These are phyloP conservation scores for Oxyruncus cristatus DNA, from an alignment of 2,113 vertebrate genomes.

Conservation along the genomic window DNA sequence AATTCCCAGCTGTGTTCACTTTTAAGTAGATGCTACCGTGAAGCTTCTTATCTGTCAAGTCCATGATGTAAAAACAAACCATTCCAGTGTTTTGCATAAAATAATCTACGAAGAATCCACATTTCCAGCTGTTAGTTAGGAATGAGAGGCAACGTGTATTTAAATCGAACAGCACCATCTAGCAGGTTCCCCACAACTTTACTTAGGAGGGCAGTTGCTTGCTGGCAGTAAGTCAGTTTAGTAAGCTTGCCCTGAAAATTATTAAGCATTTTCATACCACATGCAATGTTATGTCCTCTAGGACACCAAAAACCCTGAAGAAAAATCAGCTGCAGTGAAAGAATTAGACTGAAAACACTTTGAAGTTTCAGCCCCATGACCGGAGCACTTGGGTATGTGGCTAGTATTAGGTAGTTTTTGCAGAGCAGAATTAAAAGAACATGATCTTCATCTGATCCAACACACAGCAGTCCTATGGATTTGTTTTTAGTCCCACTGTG, in stretches of 20 bases:
- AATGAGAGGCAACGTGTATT: constrained; percentile 52
- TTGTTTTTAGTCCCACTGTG: not conserved
- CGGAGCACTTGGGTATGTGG: not conserved
- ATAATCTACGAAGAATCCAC: not conserved
- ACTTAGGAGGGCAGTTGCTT: constrained; percentile 35
- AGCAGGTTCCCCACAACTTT: constrained; percentile 71
- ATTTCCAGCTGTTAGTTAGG: constrained; percentile 34
- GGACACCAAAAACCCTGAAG: not conserved
- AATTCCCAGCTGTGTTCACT: not conserved
- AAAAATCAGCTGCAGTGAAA: not conserved
- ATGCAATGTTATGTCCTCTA: not conserved
- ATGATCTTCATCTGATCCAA: not conserved
- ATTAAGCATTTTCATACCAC: not conserved
- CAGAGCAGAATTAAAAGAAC: not conserved
- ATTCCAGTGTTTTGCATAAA: constrained; percentile 4
- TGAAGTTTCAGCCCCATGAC: not conserved
- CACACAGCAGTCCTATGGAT: not conserved
- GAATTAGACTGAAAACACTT: fast-evolving
- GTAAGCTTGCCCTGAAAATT: not conserved
- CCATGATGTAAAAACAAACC: not conserved
- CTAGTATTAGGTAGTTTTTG: not conserved
- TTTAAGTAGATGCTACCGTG: not conserved
- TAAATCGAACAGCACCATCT: constrained; percentile 82
- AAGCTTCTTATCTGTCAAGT: not conserved
- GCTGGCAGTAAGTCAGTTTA: constrained; percentile 25